Evolutionary conservation across 2,797 vertebrate genomes (phyloP), one percentile per base, ranked within the genome.

Genomic region (Enteromius viviparus): DNA sequence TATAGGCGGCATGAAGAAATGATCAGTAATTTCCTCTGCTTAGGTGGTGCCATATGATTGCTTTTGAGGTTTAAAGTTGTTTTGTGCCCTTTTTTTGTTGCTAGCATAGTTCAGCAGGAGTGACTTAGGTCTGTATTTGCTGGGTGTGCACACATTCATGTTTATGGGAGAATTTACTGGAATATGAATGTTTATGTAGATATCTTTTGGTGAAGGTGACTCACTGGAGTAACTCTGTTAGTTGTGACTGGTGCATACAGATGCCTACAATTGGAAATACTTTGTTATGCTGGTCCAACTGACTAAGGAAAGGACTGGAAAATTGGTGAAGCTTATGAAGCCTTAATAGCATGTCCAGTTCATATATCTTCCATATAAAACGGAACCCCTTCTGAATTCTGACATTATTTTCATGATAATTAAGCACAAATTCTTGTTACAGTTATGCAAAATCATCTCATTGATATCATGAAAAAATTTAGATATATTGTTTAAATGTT

Each of bases 141-240:
- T 15, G 17, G 26, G 10, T 1, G 6, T 53, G 32, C 17, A n/a
- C n/a, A 58, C 29, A 66, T 29, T 64, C 19, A 7, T 17, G 51
- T 71, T 80, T 60, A 71, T n/a, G 29, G 29, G 32, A 76, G 29
- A 5, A 34, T 68, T 53, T 66, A 79, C 64, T 82, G 62, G 45
- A 55, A 76, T 76, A 76, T 76, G 47, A 42, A 51, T 74, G 60
- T 66, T 51, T 53, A 65, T 82, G 34, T n/a, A 12, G 45, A 75
- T 65, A 37, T 51, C 3, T 29, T 71, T 45, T 60, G 51, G 23
- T 71, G 12, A n/a, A 11, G 42, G 23, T 82, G 81, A 82, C 71
- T 82, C 80, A 51, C 29, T 55, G 71, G 32, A 80, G 51, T 69
- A 55, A 49, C 11, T 78, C 23, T 6, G 60, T 65, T 17, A 78